phyloP scores from a whole-genome alignment of 2,113 vertebrate species.

The Aspidoscelis tigris region DNA sequence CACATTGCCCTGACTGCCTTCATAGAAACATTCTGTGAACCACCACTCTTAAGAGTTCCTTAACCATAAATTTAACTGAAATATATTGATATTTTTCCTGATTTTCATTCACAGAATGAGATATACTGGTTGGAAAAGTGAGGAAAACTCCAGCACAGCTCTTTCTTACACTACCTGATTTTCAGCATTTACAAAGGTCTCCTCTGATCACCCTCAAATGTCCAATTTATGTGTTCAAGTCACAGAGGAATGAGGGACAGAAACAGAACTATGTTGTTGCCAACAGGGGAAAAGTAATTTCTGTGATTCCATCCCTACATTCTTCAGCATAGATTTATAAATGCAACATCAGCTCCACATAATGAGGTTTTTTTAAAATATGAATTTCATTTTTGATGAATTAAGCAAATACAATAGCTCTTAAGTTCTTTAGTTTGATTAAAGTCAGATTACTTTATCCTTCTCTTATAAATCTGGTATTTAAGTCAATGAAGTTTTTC shows the following conservation, averaged over 20 bases:
- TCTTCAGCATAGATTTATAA: conserved; percentile 18
- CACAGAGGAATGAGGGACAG: neutral
- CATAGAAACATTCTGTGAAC: too few species aligned
- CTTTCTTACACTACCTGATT: too few species aligned
- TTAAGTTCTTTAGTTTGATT: conserved; percentile 48
- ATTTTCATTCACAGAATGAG: too few species aligned
- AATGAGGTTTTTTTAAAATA: conserved; percentile 29
- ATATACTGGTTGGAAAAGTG: too few species aligned
- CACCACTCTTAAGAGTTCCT: too few species aligned
- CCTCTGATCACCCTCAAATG: neutral
- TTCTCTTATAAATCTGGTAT: neutral
- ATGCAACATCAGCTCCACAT: conserved; percentile 4
- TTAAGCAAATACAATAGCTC: conserved; percentile 27
- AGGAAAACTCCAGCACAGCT: too few species aligned
- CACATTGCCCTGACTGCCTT: too few species aligned
- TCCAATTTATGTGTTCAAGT: neutral
- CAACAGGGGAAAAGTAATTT: neutral
- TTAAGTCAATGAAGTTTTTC: conserved; percentile 25
- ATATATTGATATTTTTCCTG: too few species aligned
- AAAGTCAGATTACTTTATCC: conserved; percentile 45
- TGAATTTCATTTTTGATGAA: conserved; percentile 23
- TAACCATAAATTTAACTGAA: too few species aligned
- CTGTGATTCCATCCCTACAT: neutral
- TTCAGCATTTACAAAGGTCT: too few species aligned
- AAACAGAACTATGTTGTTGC: neutral